Percentiles rank a stretch among this genome's conserved stretches.
These are phyloP conservation scores for Triplophysa siluroides DNA, from an alignment of 2,113 vertebrate species.

Conservation along the genomic window DNA sequence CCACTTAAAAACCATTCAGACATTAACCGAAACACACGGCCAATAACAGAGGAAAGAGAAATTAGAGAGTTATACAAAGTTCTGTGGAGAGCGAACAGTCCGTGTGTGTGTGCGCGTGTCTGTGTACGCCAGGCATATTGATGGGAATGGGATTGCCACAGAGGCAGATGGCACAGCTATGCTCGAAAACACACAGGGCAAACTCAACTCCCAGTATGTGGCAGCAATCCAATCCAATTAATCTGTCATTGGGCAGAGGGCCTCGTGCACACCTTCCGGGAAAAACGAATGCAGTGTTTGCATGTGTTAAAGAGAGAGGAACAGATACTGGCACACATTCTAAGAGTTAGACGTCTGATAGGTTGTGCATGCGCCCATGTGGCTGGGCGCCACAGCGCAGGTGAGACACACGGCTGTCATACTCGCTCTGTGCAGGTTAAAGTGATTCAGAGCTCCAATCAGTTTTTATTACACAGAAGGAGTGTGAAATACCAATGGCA, in stretches of 20 bases:
- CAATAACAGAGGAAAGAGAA: constrained; percentile 4
- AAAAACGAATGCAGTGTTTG: neutral
- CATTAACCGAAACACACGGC: neutral
- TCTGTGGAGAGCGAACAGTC: constrained; percentile 15
- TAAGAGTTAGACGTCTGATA: neutral
- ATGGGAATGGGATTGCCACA: constrained; percentile 31
- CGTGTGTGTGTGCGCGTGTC: neutral
- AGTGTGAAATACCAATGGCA: constrained; percentile 23
- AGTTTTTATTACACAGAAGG: constrained; percentile 4
- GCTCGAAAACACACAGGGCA: constrained; percentile 29
- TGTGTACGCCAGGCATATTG: neutral
- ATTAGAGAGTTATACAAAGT: constrained; percentile 13
- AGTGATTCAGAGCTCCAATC: constrained; percentile 8
- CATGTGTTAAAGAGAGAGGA: neutral
- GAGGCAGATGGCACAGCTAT: constrained; percentile 43
- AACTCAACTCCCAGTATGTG: constrained; percentile 24
- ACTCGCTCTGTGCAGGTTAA: neutral
- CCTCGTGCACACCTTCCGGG: neutral
- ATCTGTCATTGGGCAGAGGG: constrained; percentile 30
- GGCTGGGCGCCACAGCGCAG: neutral
- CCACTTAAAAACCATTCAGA: constrained; percentile 2
- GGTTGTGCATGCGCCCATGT: neutral
- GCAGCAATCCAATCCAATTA: constrained; percentile 41
- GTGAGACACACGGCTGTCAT: neutral
- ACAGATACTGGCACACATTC: neutral